Base-by-base conservation (phyloP, 1,140 invertebrate species). In the Oreohelix idahoensis region DNA sequence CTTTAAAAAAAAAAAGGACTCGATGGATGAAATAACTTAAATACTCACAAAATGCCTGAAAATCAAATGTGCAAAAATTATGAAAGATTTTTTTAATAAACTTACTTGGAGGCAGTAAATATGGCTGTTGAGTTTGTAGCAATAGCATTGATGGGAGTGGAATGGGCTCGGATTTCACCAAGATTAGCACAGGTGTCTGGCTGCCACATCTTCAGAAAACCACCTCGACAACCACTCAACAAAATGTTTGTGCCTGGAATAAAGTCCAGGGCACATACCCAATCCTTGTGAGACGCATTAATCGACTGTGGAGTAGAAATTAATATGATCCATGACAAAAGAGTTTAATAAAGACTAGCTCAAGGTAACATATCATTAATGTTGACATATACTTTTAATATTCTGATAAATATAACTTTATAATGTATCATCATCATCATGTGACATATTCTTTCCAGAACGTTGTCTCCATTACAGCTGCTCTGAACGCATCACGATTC, bases 221-320 rank as follows among this genome's bases (percentile, higher is more conserved):
- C 96, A 86, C 95, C 95, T 71, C 96, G 94, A 87, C 96, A 97
- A 66, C 95, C 96, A 83, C 96, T 96, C 58, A 96, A 93, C 89
- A 97, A 91, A 36, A 95, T 89, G 38, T 94, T 93, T 35, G 89
- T 93, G 32, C 89, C 91, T 69, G 94, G 95, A 84, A 96, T 93
- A 89, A 95, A 94, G 82, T 94, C 94, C 86, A 97, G 92, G 38
- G 96, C 96, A 89, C 95, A 95, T 76, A 98, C 95, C 97, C 96
- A 97, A 91, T 97, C 96, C 92, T 96, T 96, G 92, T 98, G 97
- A 51, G 96, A 96, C 92, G 96, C 96, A 91, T 96, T 97, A 32
- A 97, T 91, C 42, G 96, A 96, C 94, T 97, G 80, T 15, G 42
- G 15, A 45, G 42, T 45, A 15, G 15, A 8, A 45, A 45, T 45